Evolutionary conservation across 1,140 invertebrate species (phyloP).

Genomic region (Calycopis cecrops): DNA sequence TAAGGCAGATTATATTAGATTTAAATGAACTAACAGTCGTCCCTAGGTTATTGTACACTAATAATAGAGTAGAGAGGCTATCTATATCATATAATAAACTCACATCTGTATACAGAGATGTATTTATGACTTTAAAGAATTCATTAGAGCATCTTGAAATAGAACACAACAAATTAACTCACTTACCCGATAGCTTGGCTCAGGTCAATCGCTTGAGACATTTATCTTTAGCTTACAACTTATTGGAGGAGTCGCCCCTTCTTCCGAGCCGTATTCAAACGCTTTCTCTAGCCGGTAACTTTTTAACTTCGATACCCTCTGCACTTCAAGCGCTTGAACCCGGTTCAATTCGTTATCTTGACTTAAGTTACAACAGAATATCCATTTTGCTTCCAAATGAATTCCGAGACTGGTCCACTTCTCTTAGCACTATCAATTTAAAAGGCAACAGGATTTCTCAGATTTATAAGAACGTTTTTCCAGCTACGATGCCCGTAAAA

Average conservation of each 20-base stretch:
- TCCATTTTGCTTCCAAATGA: constrained; percentile 83
- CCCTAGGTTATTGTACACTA: constrained; percentile 79
- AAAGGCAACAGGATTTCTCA: constrained; percentile 89
- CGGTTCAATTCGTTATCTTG: constrained; percentile 85
- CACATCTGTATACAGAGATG: constrained; percentile 78
- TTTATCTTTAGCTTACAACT: constrained; percentile 89
- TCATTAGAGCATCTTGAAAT: constrained; percentile 88
- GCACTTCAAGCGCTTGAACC: constrained; percentile 80
- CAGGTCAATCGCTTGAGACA: constrained; percentile 82
- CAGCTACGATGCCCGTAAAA: constrained; percentile 80
- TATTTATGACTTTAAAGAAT: constrained; percentile 83
- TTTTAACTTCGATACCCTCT: constrained; percentile 82
- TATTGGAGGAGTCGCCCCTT: constrained; percentile 75
- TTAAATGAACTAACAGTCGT: constrained; percentile 83
- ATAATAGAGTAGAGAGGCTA: constrained; percentile 82
- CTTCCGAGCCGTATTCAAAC: constrained; percentile 82
- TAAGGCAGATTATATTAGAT: constrained; percentile 88
- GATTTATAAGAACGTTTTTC: constrained; percentile 84
- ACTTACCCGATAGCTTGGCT: constrained; percentile 81
- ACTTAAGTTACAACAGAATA: constrained; percentile 92
- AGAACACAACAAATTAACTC: constrained; percentile 84
- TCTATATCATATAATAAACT: constrained; percentile 88
- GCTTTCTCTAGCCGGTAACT: constrained; percentile 88
- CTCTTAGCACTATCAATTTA: constrained; percentile 87
- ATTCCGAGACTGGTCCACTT: constrained; percentile 86